Percentiles rank a stretch among this genome's conserved stretches.
Evolutionary conservation across 2,888 invertebrate genomes (phyloP).

Genomic region (Philopedon plagiatum): DNA sequence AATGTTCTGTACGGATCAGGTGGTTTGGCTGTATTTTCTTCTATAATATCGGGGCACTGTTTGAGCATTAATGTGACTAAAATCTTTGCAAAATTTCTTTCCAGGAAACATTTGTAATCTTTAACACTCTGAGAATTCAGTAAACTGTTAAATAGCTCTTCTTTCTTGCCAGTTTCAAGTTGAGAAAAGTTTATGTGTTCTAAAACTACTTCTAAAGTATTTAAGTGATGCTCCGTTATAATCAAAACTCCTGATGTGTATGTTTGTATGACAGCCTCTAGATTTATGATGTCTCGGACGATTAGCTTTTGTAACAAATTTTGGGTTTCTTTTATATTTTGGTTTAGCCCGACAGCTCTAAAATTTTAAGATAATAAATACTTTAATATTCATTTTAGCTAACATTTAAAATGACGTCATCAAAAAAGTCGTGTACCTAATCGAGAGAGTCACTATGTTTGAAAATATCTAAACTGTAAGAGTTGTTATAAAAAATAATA

Average conservation of each 20-base stretch:
- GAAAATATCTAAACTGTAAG: too few relatives aligned
- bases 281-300: conserved; percentile 58
- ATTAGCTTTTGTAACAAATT: conserved; percentile 67
- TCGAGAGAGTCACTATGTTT: too few relatives aligned
- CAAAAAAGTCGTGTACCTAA: too few relatives aligned
- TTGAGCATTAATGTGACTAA: conserved; percentile 61
- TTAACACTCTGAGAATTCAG: conserved; percentile 56
- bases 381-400: not conserved
- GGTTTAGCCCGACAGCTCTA: conserved; percentile 69
- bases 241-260: conserved; percentile 66
- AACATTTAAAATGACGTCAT: too few relatives aligned
- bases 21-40: conserved; percentile 23
- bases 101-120: conserved; percentile 48
- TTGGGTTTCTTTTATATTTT: conserved; percentile 68
- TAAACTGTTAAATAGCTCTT: conserved; percentile 58
- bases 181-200: conserved; percentile 62
- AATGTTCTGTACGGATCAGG: conserved; percentile 54
- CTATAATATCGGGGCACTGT: conserved; percentile 57
- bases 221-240: conserved; percentile 64
- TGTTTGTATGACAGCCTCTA: conserved; percentile 64
- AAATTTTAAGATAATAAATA: conserved; percentile 45
- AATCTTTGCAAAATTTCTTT: conserved; percentile 56
- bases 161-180: conserved; percentile 52
- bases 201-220: conserved; percentile 65
- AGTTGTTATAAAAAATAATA: too few relatives aligned